phyloP scores from a whole-genome alignment of 2,113 vertebrate species.

The Dascyllus trimaculatus region DNA sequence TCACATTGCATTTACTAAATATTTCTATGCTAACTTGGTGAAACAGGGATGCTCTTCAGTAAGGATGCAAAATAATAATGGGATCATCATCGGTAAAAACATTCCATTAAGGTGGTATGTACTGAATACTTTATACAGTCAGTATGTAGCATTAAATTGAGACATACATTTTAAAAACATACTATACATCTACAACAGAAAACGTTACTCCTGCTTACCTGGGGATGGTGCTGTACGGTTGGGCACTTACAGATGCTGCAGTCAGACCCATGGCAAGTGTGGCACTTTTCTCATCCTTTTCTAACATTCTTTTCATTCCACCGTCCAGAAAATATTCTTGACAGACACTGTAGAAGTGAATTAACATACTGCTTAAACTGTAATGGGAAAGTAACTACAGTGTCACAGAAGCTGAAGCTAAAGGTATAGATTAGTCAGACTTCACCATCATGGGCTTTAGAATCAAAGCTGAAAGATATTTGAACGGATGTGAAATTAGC shows the following conservation, averaged over 20 bases:
- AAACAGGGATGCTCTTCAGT: no score
- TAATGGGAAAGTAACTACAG: not conserved
- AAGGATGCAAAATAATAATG: no score
- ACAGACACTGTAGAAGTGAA: conserved; percentile 88
- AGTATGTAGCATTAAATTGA: no score
- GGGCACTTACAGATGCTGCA: conserved; percentile 78
- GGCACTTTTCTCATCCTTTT: conserved; percentile 95
- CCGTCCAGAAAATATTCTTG: conserved; percentile 97
- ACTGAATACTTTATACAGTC: no score
- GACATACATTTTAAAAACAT: not conserved
- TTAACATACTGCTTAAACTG: not conserved
- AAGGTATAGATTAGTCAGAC: not conserved
- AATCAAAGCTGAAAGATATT: not conserved
- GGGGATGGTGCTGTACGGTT: conserved; percentile 52
- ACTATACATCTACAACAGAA: not conserved
- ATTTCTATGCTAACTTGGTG: no score
- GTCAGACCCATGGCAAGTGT: conserved; percentile 80
- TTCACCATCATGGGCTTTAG: not conserved
- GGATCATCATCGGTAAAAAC: no score
- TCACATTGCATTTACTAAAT: no score
- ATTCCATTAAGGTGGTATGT: no score
- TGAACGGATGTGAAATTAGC: not conserved
- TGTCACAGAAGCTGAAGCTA: not conserved
- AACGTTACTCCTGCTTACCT: conserved; percentile 56
- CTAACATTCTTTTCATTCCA: conserved; percentile 94